Evolutionary conservation across 2,888 invertebrate genomes (phyloP), one percentile per base, ranked within the genome.

Genomic region (Rhagonycha lutea): DNA sequence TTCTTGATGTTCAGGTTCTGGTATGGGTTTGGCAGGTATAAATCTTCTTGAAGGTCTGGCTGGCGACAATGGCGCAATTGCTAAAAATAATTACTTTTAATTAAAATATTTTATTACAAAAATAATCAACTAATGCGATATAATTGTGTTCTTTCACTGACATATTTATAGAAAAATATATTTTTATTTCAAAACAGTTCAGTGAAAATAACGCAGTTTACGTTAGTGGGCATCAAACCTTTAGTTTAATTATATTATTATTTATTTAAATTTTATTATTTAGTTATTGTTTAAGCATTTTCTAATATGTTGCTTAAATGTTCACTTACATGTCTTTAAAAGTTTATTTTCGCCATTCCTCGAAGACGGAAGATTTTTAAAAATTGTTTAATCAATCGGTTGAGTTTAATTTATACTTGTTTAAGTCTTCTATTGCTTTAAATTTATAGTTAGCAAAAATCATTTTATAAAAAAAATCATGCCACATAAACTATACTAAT

Each of bases 41-140:
- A 94, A 94, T 87, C 91, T 92, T 86, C 93, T 90, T 85, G 92
- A 91, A 83, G 93, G 92, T 84, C 93, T 91, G 86, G 90, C 89
- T 81, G 93, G 92, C 80, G 92, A 91, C 89, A 93, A 90, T 84
- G 85, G 10, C 23, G 26, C 23, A 18, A 18, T 18, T 9, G 18
- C 23, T 26, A 32, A 47, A 61, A 63, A n/a, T n/a, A 47, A 47
- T 47, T 47, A 7, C 47, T 7, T 47, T 60, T 11, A 24, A 24
- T 65, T 72, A 11, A 67, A 60, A 70, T 24, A 12, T 23, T n/a
- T 69, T 14, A 32, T n/a, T 12, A 32, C 12, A 10, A 10, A 10
- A 7, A n/a, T 18, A 14, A 14, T 23, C 61, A 8, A 24, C 12
- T 28, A 18, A 70, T 62, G 14, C 47, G 23, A 11, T 12, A 14